phyloP scores from a whole-genome alignment of 2,113 vertebrate genomes.

The Gymnocephalus cernua region DNA sequence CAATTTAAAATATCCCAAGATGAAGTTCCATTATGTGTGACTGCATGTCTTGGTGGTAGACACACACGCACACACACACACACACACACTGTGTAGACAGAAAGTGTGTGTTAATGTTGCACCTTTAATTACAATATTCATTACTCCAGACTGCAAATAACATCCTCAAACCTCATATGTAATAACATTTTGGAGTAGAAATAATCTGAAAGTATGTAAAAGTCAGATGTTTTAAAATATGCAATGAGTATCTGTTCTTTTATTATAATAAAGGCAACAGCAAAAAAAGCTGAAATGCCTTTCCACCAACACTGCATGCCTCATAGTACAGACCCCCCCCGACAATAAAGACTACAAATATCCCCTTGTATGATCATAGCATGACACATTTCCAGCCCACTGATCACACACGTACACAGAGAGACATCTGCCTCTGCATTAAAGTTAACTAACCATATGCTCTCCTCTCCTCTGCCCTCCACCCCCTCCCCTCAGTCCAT shows the following conservation, averaged over 20 bases:
- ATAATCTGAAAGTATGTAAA: neutral
- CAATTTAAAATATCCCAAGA: slow-evolving; percentile 27
- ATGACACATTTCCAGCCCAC: slow-evolving; percentile 54
- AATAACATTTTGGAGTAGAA: neutral
- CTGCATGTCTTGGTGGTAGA: neutral
- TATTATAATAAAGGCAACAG: slow-evolving; percentile 3
- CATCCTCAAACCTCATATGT: neutral
- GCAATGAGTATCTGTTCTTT: neutral
- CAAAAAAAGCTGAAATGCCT: neutral
- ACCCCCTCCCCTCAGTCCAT: slow-evolving; percentile 36
- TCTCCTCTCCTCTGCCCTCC: slow-evolving; percentile 23
- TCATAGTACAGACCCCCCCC: neutral
- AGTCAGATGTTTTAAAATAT: neutral
- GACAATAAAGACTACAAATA: slow-evolving; percentile 49
- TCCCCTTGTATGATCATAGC: slow-evolving; percentile 40
- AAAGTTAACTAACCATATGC: slow-evolving; percentile 68
- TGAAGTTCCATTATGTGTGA: slow-evolving; percentile 10
- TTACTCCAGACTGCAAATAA: neutral
- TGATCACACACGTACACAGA: slow-evolving; percentile 41
- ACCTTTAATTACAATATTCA: slow-evolving; percentile 14
- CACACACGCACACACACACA: neutral
- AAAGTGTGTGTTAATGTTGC: neutral
- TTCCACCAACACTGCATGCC: neutral
- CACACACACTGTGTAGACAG: neutral
- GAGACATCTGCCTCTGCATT: slow-evolving; percentile 61